phyloP scores from a whole-genome alignment of 2,113 vertebrate species.

The Plecturocebus donacophilus region DNA sequence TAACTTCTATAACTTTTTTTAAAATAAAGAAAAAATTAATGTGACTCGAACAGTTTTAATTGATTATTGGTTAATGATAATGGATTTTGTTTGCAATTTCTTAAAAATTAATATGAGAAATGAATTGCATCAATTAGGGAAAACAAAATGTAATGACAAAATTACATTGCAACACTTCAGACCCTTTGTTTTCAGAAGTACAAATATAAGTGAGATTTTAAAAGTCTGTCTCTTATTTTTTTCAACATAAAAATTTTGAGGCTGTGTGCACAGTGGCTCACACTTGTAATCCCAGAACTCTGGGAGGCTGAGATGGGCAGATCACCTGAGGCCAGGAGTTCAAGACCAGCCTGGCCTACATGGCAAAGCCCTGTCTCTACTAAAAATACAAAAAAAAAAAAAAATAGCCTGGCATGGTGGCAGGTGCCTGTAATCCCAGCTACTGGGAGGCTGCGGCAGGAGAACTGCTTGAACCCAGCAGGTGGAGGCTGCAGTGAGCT shows the following conservation, averaged over 20 bases:
- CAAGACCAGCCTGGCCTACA: no score
- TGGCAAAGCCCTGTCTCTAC: no score
- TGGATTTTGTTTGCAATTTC: not conserved
- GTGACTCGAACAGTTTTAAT: not conserved
- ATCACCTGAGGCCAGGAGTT: no score
- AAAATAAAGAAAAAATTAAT: conserved; percentile 1
- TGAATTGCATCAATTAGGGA: not conserved
- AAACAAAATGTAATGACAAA: not conserved
- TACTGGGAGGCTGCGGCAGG: no score
- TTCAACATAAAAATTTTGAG: not conserved
- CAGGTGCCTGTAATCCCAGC: no score
- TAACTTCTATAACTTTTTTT: not conserved
- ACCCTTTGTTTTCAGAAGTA: not conserved
- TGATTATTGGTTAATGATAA: not conserved
- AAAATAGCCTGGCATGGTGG: no score
- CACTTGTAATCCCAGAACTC: no score
- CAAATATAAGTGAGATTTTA: not conserved
- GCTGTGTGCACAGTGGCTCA: no score
- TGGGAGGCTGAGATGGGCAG: no score
- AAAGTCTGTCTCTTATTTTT: not conserved
- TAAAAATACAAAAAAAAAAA: no score
- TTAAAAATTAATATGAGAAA: not conserved
- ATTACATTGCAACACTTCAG: not conserved
- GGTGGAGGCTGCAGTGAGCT: no score
- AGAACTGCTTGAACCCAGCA: no score